Percentiles rank a stretch among this genome's conserved stretches.
Conservation (phyloP, 2,113 vertebrate genomes). For the Gallinago undulata region DNA sequence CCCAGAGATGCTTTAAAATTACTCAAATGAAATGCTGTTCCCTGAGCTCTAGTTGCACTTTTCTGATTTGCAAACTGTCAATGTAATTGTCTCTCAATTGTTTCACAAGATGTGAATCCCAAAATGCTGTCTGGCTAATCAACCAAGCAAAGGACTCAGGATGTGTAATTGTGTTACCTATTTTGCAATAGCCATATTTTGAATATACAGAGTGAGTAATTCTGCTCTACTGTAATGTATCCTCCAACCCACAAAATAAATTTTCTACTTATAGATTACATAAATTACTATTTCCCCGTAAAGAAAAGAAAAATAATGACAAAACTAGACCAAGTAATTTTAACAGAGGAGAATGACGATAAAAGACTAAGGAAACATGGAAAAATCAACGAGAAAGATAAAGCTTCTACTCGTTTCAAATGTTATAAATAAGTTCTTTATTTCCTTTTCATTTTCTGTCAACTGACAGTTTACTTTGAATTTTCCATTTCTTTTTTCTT, state of each 20-base stretch:
- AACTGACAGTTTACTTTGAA: neutral
- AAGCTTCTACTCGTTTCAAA: neutral
- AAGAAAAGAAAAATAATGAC: neutral
- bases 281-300: neutral
- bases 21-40: neutral
- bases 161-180: neutral
- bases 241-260: neutral
- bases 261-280: neutral
- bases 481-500: neutral
- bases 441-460: neutral
- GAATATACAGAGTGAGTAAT: neutral
- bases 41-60: neutral
- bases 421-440: neutral
- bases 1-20: neutral
- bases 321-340: neutral
- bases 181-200: neutral
- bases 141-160: neutral
- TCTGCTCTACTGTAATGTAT: neutral
- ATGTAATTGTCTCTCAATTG: neutral
- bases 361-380: neutral
- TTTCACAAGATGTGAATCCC: neutral
- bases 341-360: neutral
- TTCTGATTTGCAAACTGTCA: neutral
- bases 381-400: neutral
- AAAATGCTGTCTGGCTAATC: neutral